Evolutionary conservation across 2,888 invertebrate genomes (phyloP).

Genomic region (Smittia sp.): DNA sequence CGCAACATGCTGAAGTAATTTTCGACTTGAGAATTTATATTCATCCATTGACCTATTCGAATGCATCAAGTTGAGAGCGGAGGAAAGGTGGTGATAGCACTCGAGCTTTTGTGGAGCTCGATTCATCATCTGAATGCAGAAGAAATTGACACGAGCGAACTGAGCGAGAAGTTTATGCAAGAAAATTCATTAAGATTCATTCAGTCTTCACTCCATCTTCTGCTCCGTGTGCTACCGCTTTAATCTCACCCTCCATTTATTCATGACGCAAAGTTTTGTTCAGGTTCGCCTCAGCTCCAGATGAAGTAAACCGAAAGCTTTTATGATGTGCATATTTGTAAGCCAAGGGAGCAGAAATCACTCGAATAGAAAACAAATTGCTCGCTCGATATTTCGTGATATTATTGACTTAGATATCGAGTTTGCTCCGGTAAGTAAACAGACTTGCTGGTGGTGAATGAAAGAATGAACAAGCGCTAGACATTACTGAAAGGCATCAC

Average conservation of each 20-base stretch:
- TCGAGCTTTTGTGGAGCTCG: not conserved
- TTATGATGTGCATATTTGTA: not conserved
- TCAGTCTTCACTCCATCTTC: too few species aligned
- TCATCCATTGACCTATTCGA: constrained; percentile 17
- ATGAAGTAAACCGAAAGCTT: too few species aligned
- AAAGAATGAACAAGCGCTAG: constrained; percentile 2
- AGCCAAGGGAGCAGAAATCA: not conserved
- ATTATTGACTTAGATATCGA: constrained; percentile 1
- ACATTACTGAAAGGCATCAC: constrained; percentile 2
- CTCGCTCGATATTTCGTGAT: not conserved
- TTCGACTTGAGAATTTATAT: constrained; percentile 29
- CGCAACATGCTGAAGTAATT: constrained; percentile 6
- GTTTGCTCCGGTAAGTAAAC: constrained; percentile 19
- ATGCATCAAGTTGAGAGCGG: not conserved
- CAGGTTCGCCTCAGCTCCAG: too few species aligned
- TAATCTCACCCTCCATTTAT: too few species aligned
- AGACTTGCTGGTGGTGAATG: not conserved
- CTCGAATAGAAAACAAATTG: constrained; percentile 1
- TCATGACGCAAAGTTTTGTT: too few species aligned
- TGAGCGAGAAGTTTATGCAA: not conserved
- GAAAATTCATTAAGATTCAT: not conserved
- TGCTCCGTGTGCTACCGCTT: too few species aligned
- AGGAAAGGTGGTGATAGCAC: not conserved
- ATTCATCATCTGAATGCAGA: too few species aligned
- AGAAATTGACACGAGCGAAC: too few species aligned